Base-by-base conservation (phyloP, 2,888 invertebrate genomes). In the Phorcus lineatus region DNA sequence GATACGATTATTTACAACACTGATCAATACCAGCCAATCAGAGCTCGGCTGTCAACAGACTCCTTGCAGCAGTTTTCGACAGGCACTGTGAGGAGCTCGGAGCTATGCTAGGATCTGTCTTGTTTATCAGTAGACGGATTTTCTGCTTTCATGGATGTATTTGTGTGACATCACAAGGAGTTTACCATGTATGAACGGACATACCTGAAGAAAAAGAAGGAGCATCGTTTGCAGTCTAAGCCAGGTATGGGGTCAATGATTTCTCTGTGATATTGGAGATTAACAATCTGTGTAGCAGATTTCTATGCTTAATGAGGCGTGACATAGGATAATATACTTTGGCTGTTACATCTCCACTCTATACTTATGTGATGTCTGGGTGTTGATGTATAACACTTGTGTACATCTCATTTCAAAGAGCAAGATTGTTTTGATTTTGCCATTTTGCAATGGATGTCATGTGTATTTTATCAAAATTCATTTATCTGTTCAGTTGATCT, bases 121-220 rank as follows among this genome's bases (percentile, higher is more conserved):
- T 47, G 47, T 47, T 47, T 47, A 47, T 47, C 62, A 62, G 62
- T 62, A 9, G 47, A 62, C 28, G 62, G 28, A 62, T 24, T 28
- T 28, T 0, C 11, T 22, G 16, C 4, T 24, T 62, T 22, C 24
- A 62, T 62, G 62, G 62, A 62, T 28, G 28, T 62, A 22, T 28
- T 28, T 13, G 62, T 24, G 16, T 28, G 28, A 28, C 62, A 62
- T 62, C 62, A 28, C 28, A 24, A 16, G 62, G 28, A 28, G 11
- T 70, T 70, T 70, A 70, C 40, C 70, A 70, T 70, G 70, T 70
- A 70, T 70, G 70, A 70, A 70, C 70, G 70, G 3, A 36, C 70
- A 16, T 70, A 40, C 36, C 40, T 31, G 19, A 70, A 70, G 70
- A 70, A 70, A 40, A 17, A 36, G 40, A 70, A 70, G 9, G 70